Evolutionary conservation across 2,113 vertebrate species (phyloP), one percentile per base, ranked within the genome.

Genomic region (Actinemys pallida): DNA sequence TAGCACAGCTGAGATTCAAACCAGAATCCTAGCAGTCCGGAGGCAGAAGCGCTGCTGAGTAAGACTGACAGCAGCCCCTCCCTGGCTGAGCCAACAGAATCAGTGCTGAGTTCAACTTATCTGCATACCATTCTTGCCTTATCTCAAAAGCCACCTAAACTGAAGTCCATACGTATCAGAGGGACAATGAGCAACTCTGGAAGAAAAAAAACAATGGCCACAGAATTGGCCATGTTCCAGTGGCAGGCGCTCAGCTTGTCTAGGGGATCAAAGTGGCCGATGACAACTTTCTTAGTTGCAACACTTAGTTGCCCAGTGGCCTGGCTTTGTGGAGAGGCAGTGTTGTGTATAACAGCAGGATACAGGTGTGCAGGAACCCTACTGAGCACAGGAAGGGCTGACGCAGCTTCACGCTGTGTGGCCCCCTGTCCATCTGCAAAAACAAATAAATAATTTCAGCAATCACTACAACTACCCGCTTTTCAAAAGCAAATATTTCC

Each of bases 11-110:
- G 72, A 87, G 39, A 78, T 10, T 85, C 57, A 81, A 91, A 62
- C 31, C 50, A 83, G 16, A 76, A 76, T 45, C 45, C 79, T 87
- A 45, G 62, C 14, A 22, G 62, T 92, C 69, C 45, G 27, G n/a
- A 62, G 85, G 54, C 72, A 83, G 69, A 39, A 47, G 83, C 62
- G 47, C 80, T 76, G 5, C 42, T 76, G 22, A 12, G 78, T 54
- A 47, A 88, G 90, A 92, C 80, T 83, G 83, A 92, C 75, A 47
- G 80, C 65, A 87, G 47, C 81, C 85, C 88, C 85, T 85, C 45
- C 56, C 78, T 83, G 84, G 85, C 53, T 39, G 42, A 92, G 65
- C 53, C 81, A 83, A 81, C 69, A 87, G 85, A 86, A 88, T 87
- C 59, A 87, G 81, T 53, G 10, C 39, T 88, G 62, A 87, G 78